These are phyloP conservation scores for Salarias fasciatus DNA, from an alignment of 2,797 vertebrate genomes.

Conservation along the genomic window DNA sequence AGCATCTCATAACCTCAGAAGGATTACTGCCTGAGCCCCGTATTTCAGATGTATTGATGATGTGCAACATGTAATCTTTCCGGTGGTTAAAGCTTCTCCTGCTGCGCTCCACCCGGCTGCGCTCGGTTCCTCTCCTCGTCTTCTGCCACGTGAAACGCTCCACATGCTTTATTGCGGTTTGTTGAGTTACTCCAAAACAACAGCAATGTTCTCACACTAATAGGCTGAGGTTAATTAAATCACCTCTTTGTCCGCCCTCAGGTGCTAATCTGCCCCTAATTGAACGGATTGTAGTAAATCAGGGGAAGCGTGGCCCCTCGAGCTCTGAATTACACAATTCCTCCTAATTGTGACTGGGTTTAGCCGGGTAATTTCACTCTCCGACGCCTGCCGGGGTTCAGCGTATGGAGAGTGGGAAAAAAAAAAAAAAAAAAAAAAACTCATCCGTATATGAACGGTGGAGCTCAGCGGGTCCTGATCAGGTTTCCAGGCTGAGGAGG, in stretches of 20 bases:
- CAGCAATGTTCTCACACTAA: constrained; percentile 63
- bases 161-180: constrained; percentile 32
- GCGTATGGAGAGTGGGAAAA: neutral
- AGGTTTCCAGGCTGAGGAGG: too few species aligned
- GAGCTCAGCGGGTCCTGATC: neutral
- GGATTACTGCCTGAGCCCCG: too few species aligned
- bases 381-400: constrained; percentile 40
- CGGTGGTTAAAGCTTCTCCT: too few species aligned
- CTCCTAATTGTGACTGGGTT: constrained; percentile 76
- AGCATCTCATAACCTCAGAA: too few species aligned
- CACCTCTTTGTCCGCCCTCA: constrained; percentile 74
- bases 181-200: constrained; percentile 60
- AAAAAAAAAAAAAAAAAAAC: neutral
- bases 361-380: constrained; percentile 69
- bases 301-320: constrained; percentile 64
- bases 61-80: too few species aligned
- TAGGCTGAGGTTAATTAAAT: constrained; percentile 79
- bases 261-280: constrained; percentile 81
- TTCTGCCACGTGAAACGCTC: constrained; percentile 23
- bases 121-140: neutral
- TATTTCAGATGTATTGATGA: neutral
- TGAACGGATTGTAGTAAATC: constrained; percentile 77
- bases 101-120: too few species aligned
- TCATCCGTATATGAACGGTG: too few species aligned
- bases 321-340: constrained; percentile 73